Evolutionary conservation across 2,113 vertebrate genomes (phyloP).

Genomic region (Oenanthe melanoleuca): DNA sequence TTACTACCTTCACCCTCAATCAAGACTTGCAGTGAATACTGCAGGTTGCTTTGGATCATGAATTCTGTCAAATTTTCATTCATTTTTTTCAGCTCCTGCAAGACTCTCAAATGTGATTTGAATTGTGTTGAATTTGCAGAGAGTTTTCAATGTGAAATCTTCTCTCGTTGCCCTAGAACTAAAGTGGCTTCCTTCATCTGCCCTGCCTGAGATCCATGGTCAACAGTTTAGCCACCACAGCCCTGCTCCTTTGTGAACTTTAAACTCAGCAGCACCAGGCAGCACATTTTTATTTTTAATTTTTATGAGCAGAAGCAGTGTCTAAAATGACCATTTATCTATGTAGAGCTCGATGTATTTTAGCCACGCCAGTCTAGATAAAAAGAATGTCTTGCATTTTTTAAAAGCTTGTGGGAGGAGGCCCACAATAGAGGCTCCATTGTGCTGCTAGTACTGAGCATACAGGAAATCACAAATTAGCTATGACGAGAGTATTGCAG

Average conservation of each 20-base stretch:
- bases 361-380: constrained; percentile 46
- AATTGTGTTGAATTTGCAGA: not conserved
- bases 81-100: not conserved
- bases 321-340: constrained; percentile 49
- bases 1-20: not conserved
- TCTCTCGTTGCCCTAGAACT: not conserved
- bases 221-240: not conserved
- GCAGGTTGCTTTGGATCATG: not conserved
- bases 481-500: constrained; percentile 38
- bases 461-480: constrained; percentile 70
- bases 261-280: not conserved
- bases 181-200: not conserved
- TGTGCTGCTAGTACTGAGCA: constrained; percentile 49
- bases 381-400: constrained; percentile 63
- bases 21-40: not conserved
- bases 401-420: constrained; percentile 60
- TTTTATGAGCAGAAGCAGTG: not conserved
- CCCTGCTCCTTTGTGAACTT: not conserved
- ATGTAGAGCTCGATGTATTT: constrained; percentile 13
- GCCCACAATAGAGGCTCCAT: constrained; percentile 61
- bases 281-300: not conserved
- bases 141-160: not conserved
- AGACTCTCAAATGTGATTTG: not conserved
- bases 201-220: not conserved
- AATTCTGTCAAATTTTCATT: not conserved